Evolutionary conservation across 2,888 invertebrate species (phyloP).

Genomic region (Xanthia icteritia): DNA sequence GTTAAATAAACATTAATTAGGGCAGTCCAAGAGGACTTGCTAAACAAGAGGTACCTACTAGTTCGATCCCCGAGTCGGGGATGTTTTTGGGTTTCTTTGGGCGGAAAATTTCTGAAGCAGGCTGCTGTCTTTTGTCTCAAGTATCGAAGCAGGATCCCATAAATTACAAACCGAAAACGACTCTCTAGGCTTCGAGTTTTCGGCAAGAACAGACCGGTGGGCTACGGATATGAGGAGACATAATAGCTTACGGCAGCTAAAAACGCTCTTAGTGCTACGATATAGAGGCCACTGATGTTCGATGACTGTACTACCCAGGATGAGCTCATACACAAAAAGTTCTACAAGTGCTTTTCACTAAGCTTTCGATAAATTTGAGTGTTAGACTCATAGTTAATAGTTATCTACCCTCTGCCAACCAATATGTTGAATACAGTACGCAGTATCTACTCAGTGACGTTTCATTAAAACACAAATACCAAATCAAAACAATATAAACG

Average conservation of each 20-base stretch:
- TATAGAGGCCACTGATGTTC: not conserved
- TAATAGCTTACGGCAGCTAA: not conserved
- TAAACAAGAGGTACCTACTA: not conserved
- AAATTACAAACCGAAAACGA: not conserved
- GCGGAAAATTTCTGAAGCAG: not conserved
- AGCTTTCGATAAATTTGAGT: not conserved
- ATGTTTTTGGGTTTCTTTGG: not conserved
- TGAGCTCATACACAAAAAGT: not conserved
- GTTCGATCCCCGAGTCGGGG: not conserved
- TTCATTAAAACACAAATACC: slow-evolving; percentile 14
- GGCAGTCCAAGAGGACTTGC: not conserved
- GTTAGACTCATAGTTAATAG: not conserved
- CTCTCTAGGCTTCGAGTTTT: not conserved
- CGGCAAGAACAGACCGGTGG: not conserved
- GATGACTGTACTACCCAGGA: not conserved
- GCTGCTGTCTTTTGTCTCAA: not conserved
- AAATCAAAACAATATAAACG: slow-evolving; percentile 41
- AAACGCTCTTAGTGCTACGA: not conserved
- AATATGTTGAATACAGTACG: not conserved
- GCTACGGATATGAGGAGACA: not conserved
- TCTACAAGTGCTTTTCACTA: not conserved
- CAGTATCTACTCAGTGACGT: not conserved
- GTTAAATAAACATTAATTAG: not conserved
- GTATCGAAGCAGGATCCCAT: not conserved
- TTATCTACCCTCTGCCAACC: no score